A percentile compares a stretch with the other conserved stretches of the same genome.
These are phyloP conservation scores for Aculops lycopersici DNA, from an alignment of 1,140 invertebrate genomes.

Conservation along the genomic window DNA sequence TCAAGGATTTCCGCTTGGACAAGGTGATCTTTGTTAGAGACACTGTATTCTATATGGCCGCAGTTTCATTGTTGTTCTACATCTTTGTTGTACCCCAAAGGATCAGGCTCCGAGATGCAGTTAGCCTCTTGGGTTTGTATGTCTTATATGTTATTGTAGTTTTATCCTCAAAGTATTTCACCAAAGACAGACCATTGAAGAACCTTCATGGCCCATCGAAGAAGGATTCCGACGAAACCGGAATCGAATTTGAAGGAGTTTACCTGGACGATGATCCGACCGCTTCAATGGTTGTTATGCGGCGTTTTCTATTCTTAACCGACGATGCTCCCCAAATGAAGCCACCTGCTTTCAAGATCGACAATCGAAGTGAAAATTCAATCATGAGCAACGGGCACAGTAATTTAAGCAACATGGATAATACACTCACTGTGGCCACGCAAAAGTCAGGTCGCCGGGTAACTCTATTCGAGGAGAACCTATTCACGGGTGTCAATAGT, in stretches of 20 bases:
- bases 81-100: slow-evolving; percentile 17
- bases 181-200: not conserved
- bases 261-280: slow-evolving; percentile 2
- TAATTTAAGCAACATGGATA: not conserved
- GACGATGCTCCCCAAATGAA: not conserved
- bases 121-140: slow-evolving; percentile 9
- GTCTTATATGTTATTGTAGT: slow-evolving; percentile 7
- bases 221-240: slow-evolving; percentile 3
- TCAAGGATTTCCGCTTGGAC: slow-evolving; percentile 24
- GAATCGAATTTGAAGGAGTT: slow-evolving; percentile 6
- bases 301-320: slow-evolving; percentile 2
- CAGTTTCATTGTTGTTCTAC: slow-evolving; percentile 20
- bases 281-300: slow-evolving; percentile 6
- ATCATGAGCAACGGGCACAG: not conserved
- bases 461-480: not conserved
- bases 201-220: not conserved
- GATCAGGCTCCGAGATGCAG: slow-evolving; percentile 18
- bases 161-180: slow-evolving; percentile 1
- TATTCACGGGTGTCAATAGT: not conserved
- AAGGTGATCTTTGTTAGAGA: slow-evolving; percentile 27
- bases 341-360: not conserved
- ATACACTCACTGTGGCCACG: not conserved
- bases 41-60: slow-evolving; percentile 26
- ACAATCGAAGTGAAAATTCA: not conserved
- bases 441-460: not conserved